These are phyloP conservation scores for Thunnus thynnus DNA, from an alignment of 2,113 vertebrate genomes.

Conservation along the genomic window DNA sequence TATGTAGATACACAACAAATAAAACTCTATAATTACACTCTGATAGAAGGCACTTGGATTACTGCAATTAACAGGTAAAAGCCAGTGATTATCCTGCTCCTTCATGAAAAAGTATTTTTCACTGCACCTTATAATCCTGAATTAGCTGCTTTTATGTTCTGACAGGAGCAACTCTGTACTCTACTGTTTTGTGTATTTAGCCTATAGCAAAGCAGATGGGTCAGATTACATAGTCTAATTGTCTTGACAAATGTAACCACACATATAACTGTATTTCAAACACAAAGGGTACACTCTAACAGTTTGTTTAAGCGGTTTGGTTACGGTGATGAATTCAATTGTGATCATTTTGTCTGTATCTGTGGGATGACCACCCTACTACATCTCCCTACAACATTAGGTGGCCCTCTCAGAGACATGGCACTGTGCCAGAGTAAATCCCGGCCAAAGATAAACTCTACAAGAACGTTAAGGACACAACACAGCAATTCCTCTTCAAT, in stretches of 20 bases:
- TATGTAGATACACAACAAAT: slow-evolving; percentile 29
- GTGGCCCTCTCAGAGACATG: slow-evolving; percentile 54
- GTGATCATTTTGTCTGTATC: neutral
- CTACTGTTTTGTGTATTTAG: slow-evolving; percentile 22
- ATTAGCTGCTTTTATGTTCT: slow-evolving; percentile 29
- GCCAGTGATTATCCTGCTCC: slow-evolving; percentile 60
- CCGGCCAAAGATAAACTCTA: slow-evolving; percentile 51
- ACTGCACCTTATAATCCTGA: slow-evolving; percentile 25
- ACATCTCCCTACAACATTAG: slow-evolving; percentile 49
- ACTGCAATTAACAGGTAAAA: slow-evolving; percentile 71
- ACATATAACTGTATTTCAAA: neutral
- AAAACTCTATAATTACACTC: slow-evolving; percentile 59
- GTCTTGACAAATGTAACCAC: slow-evolving; percentile 4
- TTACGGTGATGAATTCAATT: neutral
- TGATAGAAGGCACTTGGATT: slow-evolving; percentile 64
- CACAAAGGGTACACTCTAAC: neutral
- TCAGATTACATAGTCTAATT: slow-evolving; percentile 32
- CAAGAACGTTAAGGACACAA: slow-evolving; percentile 32
- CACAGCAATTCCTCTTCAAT: slow-evolving; percentile 23
- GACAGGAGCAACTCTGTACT: slow-evolving; percentile 1
- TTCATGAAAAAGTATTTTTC: slow-evolving; percentile 63
- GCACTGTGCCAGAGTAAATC: slow-evolving; percentile 54
- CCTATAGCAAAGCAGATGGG: slow-evolving; percentile 16
- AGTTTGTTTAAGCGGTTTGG: neutral
- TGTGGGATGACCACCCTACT: neutral